These are phyloP conservation scores for Amphimallon solstitiale DNA, from an alignment of 2,888 invertebrate genomes.

Conservation along the genomic window DNA sequence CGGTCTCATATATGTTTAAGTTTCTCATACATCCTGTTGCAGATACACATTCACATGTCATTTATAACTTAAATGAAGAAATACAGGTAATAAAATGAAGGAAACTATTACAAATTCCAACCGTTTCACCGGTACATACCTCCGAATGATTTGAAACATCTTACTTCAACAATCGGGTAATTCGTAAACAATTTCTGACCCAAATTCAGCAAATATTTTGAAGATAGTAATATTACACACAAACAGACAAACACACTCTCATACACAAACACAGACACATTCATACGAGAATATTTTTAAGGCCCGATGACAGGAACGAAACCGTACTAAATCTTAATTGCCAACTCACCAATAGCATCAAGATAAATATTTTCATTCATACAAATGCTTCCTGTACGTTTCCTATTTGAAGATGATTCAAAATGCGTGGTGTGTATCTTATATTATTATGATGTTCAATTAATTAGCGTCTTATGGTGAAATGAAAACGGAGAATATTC, in stretches of 20 bases:
- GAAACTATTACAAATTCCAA: background rate
- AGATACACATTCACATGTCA: too few species aligned
- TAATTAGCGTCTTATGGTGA: background rate
- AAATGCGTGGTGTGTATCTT: background rate
- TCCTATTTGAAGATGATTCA: too few species aligned
- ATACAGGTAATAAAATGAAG: background rate
- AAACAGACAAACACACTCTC: background rate
- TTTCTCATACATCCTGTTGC: too few species aligned
- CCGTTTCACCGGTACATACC: background rate
- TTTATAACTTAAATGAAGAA: too few species aligned
- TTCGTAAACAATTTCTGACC: conserved; percentile 14
- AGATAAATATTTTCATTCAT: conserved; percentile 21
- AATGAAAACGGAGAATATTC: background rate
- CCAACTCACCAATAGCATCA: background rate
- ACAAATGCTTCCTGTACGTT: background rate
- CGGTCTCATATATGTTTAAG: too few species aligned
- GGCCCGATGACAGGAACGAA: conserved; percentile 1
- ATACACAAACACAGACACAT: too few species aligned
- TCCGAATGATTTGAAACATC: background rate
- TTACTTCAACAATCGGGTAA: background rate
- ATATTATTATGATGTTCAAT: background rate
- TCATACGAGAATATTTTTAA: background rate
- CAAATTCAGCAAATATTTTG: conserved; percentile 22
- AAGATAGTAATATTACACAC: background rate
- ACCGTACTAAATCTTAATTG: background rate